Percentiles rank a stretch among this genome's conserved stretches.
Conservation (phyloP, 2,888 invertebrate genomes). For the Acrocyrtus sp. region DNA sequence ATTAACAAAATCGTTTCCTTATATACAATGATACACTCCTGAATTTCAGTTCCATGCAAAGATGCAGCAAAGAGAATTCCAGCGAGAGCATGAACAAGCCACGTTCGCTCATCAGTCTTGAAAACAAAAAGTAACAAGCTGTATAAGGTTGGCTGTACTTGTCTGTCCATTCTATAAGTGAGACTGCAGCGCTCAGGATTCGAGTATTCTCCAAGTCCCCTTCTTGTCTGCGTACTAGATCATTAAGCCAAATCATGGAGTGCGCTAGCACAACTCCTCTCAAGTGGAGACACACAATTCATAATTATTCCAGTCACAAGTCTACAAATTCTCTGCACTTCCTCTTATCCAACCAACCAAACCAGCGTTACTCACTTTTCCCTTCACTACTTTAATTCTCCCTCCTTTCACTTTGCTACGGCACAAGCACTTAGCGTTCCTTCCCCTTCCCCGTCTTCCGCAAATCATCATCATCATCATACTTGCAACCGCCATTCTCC, state of each 20-base stretch:
- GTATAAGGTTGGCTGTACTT: no score
- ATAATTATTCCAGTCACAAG: constrained; percentile 63
- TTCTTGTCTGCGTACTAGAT: constrained; percentile 57
- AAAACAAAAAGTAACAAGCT: constrained; percentile 8
- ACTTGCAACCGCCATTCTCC: constrained; percentile 7
- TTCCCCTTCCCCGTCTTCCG: constrained; percentile 25
- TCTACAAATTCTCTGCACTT: constrained; percentile 55
- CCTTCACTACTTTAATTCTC: constrained; percentile 8
- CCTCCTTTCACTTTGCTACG: constrained; percentile 4
- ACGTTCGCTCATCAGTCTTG: constrained; percentile 9
- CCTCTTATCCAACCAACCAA: constrained; percentile 32
- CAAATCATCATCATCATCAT: constrained; percentile 31
- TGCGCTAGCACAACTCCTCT: constrained; percentile 48
- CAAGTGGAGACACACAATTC: constrained; percentile 61
- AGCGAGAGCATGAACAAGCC: not conserved
- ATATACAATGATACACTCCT: no score
- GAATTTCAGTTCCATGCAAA: no score
- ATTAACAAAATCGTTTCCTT: no score
- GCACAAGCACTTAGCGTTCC: not conserved
- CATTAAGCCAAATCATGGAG: constrained; percentile 61
- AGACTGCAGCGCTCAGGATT: constrained; percentile 32
- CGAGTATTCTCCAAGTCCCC: constrained; percentile 56
- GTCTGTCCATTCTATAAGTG: no score
- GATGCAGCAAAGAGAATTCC: not conserved
- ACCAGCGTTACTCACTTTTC: constrained; percentile 40